These are phyloP conservation scores for Hucho hucho DNA, from an alignment of 2,113 vertebrate genomes.

Conservation along the genomic window DNA sequence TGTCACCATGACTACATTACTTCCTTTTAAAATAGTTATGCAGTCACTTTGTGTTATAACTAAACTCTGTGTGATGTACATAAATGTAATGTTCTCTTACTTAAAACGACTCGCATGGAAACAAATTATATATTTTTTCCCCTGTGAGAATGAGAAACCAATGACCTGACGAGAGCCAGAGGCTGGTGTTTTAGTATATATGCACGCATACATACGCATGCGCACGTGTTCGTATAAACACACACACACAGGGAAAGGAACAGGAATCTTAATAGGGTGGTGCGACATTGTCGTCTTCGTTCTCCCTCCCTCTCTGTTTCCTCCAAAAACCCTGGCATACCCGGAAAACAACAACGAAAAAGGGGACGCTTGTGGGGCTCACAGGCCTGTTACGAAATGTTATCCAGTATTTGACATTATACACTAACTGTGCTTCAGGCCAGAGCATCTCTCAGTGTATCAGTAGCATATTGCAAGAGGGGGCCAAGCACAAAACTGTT, in stretches of 20 bases:
- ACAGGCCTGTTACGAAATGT: no score
- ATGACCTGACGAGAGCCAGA: background rate
- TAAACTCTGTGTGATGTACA: conserved; percentile 20
- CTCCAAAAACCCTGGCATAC: no score
- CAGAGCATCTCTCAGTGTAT: no score
- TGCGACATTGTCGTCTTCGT: background rate
- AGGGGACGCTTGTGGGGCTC: no score
- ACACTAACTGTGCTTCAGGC: no score
- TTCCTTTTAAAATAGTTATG: conserved; percentile 1
- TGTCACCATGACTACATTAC: background rate
- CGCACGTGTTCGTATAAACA: background rate
- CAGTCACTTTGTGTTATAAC: conserved; percentile 4
- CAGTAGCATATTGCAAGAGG: no score
- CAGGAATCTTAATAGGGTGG: background rate
- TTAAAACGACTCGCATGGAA: conserved; percentile 10
- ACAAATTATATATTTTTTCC: background rate
- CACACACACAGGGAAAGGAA: background rate
- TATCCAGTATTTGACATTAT: no score
- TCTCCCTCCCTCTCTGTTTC: background rate
- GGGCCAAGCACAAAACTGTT: no score
- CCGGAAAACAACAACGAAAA: no score
- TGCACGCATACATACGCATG: background rate
- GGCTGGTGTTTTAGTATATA: background rate
- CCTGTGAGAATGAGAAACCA: background rate
- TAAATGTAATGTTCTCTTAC: conserved; percentile 45